Evolutionary conservation across 1,140 invertebrate species (phyloP).

Genomic region (Brachystomella parvula): DNA sequence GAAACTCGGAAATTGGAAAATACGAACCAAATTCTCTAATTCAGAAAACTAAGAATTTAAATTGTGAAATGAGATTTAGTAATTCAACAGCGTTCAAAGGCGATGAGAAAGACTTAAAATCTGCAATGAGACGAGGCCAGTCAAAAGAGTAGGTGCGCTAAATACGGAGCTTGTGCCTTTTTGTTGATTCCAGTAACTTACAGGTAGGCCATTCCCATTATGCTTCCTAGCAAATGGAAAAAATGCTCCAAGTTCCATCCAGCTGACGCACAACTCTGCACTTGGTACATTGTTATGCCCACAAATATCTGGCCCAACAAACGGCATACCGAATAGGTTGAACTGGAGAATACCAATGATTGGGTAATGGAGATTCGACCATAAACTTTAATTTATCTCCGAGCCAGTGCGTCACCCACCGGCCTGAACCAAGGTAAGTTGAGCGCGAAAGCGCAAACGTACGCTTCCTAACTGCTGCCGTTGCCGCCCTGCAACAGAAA

Average conservation of each 20-base stretch:
- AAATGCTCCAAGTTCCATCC: conserved; percentile 49
- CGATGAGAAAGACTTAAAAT: no score
- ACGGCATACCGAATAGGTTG: conserved; percentile 48
- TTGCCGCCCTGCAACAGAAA: conserved; percentile 8
- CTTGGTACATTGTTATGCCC: conserved; percentile 46
- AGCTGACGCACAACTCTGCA: conserved; percentile 48
- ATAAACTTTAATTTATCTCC: conserved; percentile 49
- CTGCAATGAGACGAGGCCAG: no score
- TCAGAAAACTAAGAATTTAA: no score
- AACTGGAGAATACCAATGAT: conserved; percentile 43
- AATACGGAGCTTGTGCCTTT: no score
- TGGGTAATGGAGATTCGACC: conserved; percentile 46
- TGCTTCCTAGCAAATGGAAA: conserved; percentile 44
- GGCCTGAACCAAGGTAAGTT: conserved; percentile 50
- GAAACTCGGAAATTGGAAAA: no score
- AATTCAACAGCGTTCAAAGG: no score
- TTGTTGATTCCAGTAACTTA: conserved; percentile 9
- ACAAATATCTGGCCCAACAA: conserved; percentile 52
- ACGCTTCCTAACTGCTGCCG: conserved; percentile 46
- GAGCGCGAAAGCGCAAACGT: conserved; percentile 48
- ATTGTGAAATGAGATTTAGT: no score
- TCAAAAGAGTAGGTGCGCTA: no score
- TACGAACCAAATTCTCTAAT: no score
- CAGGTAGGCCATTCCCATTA: conserved; percentile 36
- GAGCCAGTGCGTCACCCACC: conserved; percentile 52